Conservation (phyloP, 2,113 vertebrate species). For the Herpailurus yagouaroundi region DNA sequence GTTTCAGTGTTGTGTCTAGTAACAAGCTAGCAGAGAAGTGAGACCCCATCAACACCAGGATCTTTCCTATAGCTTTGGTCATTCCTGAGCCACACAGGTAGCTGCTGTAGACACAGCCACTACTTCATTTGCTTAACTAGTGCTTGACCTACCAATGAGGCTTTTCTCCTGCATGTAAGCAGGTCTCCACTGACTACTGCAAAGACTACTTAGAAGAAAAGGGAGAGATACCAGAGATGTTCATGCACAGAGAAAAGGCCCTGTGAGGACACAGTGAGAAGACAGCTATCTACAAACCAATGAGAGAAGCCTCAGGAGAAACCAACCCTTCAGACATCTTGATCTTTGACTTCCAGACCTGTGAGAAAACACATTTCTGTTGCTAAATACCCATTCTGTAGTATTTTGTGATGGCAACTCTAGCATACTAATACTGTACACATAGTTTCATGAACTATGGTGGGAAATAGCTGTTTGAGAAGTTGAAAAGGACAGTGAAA, state of each 20-base stretch:
- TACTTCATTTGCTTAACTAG: neutral
- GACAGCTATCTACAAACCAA: neutral
- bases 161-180: neutral
- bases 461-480: neutral
- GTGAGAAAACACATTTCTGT: neutral
- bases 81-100: neutral
- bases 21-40: neutral
- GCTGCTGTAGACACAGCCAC: neutral
- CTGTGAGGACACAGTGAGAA: neutral
- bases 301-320: neutral
- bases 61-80: neutral
- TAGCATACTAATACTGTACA: neutral
- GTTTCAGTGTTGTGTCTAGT: neutral
- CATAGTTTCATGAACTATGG: neutral
- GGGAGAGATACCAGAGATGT: neutral
- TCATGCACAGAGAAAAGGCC: neutral
- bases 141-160: neutral
- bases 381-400: neutral
- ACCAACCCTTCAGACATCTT: too few species aligned
- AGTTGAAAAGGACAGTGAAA: neutral
- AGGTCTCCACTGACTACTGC: neutral
- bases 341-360: neutral
- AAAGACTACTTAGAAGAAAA: neutral
- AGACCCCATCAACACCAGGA: neutral
- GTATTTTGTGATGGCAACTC: neutral